These are phyloP conservation scores for Grallaria varia DNA, from an alignment of 2,113 vertebrate species.

Conservation along the genomic window DNA sequence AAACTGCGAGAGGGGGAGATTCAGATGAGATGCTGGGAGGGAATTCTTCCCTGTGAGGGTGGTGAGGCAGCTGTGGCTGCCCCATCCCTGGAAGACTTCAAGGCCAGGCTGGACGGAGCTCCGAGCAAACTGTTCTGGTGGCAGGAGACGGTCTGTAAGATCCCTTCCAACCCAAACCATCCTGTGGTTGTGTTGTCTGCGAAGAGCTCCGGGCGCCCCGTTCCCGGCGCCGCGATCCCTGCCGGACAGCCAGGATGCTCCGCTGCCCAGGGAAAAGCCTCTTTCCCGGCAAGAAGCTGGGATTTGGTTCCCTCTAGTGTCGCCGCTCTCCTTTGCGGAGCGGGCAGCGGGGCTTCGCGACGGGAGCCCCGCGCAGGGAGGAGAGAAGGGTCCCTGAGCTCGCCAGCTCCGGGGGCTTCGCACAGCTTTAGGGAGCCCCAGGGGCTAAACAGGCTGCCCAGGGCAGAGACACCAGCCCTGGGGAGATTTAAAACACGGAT, in stretches of 20 bases:
- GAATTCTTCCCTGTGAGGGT: neutral
- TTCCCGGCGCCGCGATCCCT: neutral
- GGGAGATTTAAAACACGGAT: neutral
- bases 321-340: neutral
- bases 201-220: neutral
- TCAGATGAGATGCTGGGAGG: neutral
- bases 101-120: neutral
- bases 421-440: neutral
- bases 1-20: neutral
- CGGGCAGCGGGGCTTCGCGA: neutral
- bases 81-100: neutral
- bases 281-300: neutral
- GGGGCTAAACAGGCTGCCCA: neutral
- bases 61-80: neutral
- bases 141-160: neutral
- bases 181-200: neutral
- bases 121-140: neutral
- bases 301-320: constrained; percentile 26
- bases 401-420: neutral
- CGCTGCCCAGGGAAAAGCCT: neutral
- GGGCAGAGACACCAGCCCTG: neutral
- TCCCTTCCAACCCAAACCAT: neutral
- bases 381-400: fast-evolving
- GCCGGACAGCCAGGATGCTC: neutral
- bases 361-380: neutral